These are phyloP conservation scores for Heterotis niloticus DNA, from an alignment of 2,113 vertebrate genomes.

Conservation along the genomic window DNA sequence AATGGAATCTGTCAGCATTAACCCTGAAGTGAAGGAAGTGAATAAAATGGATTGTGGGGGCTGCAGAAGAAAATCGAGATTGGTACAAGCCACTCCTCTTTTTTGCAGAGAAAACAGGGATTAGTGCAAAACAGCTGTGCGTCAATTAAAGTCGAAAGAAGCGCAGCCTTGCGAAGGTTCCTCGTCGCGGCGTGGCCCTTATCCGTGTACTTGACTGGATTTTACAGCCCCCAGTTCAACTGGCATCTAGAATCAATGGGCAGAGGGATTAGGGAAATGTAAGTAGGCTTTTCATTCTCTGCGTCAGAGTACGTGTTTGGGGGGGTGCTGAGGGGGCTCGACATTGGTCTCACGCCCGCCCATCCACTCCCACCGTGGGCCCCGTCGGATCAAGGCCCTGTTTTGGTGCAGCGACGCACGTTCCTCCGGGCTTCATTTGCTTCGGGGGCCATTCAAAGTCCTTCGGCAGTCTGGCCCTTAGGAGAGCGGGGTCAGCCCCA, in stretches of 20 bases:
- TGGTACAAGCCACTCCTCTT: constrained; percentile 47
- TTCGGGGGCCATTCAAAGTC: constrained; percentile 36
- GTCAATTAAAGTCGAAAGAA: constrained; percentile 54
- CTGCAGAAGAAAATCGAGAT: constrained; percentile 56
- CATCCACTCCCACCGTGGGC: constrained; percentile 24
- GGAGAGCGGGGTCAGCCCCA: constrained; percentile 46
- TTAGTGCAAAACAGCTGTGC: constrained; percentile 57
- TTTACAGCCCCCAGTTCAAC: constrained; percentile 59
- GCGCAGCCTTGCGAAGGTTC: constrained; percentile 54
- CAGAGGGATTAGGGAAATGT: constrained; percentile 60
- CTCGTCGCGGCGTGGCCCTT: constrained; percentile 53
- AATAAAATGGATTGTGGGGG: constrained; percentile 61
- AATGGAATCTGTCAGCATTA: constrained; percentile 44
- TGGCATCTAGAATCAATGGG: constrained; percentile 53
- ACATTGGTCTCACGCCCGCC: constrained; percentile 29
- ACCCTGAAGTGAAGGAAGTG: constrained; percentile 59
- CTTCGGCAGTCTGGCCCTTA: constrained; percentile 40
- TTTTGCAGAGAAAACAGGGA: constrained; percentile 10
- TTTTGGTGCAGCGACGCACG: constrained; percentile 27
- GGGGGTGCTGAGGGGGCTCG: constrained; percentile 16
- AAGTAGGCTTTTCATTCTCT: constrained; percentile 40
- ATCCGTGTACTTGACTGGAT: constrained; percentile 63
- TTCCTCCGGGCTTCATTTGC: constrained; percentile 40
- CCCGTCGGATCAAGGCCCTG: constrained; percentile 22
- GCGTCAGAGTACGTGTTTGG: constrained; percentile 32